These are phyloP conservation scores for Pyrgus malvae DNA, from an alignment of 2,888 invertebrate genomes.

Conservation along the genomic window DNA sequence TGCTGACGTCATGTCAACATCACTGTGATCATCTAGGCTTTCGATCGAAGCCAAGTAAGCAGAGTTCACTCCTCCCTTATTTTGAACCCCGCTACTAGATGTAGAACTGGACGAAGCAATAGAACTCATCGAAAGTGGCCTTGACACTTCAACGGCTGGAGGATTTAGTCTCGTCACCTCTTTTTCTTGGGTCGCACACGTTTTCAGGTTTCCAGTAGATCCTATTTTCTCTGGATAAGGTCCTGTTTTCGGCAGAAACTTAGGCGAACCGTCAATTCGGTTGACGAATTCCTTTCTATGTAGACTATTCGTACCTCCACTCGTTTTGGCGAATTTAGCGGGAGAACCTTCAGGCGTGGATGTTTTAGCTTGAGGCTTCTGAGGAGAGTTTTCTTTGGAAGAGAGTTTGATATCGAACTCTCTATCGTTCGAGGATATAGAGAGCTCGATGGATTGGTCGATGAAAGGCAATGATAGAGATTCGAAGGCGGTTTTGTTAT, in stretches of 20 bases:
- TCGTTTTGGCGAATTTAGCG: slow-evolving; percentile 54
- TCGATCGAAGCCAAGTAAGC: slow-evolving; percentile 94
- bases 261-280: slow-evolving; percentile 52
- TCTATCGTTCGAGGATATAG: slow-evolving; percentile 75
- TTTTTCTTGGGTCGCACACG: slow-evolving; percentile 52
- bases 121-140: slow-evolving; percentile 89
- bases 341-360: slow-evolving; percentile 54
- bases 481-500: slow-evolving; percentile 71
- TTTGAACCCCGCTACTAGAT: slow-evolving; percentile 83
- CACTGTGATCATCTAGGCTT: slow-evolving; percentile 91
- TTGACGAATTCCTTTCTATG: slow-evolving; percentile 62
- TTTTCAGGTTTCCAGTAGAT: slow-evolving; percentile 73
- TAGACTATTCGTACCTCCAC: slow-evolving; percentile 63
- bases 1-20: slow-evolving; percentile 82
- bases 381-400: slow-evolving; percentile 65
- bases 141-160: slow-evolving; percentile 79
- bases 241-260: slow-evolving; percentile 57
- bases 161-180: slow-evolving; percentile 76
- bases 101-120: slow-evolving; percentile 88
- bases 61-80: slow-evolving; percentile 84
- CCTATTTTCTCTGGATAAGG: slow-evolving; percentile 66
- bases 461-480: slow-evolving; percentile 72
- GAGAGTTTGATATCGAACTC: slow-evolving; percentile 73
- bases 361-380: slow-evolving; percentile 53
- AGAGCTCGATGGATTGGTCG: slow-evolving; percentile 74